Conservation (phyloP, 2,113 vertebrate genomes). For the Colossoma macropomum region DNA sequence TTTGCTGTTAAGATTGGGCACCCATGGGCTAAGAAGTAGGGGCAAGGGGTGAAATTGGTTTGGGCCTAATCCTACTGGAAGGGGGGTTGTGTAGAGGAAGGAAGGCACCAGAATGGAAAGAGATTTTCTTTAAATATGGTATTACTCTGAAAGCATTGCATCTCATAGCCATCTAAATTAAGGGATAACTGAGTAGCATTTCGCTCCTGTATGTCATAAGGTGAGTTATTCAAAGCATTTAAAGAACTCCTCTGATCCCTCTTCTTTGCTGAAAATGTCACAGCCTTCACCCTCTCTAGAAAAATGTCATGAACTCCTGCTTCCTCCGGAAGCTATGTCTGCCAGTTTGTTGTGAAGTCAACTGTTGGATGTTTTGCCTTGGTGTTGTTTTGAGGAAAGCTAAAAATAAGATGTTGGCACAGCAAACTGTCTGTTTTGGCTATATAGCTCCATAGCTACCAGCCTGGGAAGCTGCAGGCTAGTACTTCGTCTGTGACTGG, state of each 20-base stretch:
- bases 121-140: neutral
- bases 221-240: neutral
- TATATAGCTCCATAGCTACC: neutral
- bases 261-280: neutral
- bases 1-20: too few relatives aligned
- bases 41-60: too few relatives aligned
- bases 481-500: neutral
- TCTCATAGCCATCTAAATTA: neutral
- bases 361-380: neutral
- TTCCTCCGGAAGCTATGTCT: neutral
- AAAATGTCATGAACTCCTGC: neutral
- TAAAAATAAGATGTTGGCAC: neutral
- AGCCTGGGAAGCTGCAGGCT: neutral
- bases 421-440: neutral
- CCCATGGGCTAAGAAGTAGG: too few relatives aligned
- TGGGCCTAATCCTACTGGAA: neutral
- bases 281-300: neutral
- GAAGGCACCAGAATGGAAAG: neutral
- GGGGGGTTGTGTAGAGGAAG: neutral
- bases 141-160: neutral
- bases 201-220: neutral
- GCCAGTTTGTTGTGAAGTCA: neutral
- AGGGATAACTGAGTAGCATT: neutral
- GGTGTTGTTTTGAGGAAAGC: neutral
- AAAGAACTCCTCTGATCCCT: neutral